Evolutionary conservation across 2,888 invertebrate species (phyloP), one percentile per base, ranked within the genome.

Genomic region (Suillia variegata): DNA sequence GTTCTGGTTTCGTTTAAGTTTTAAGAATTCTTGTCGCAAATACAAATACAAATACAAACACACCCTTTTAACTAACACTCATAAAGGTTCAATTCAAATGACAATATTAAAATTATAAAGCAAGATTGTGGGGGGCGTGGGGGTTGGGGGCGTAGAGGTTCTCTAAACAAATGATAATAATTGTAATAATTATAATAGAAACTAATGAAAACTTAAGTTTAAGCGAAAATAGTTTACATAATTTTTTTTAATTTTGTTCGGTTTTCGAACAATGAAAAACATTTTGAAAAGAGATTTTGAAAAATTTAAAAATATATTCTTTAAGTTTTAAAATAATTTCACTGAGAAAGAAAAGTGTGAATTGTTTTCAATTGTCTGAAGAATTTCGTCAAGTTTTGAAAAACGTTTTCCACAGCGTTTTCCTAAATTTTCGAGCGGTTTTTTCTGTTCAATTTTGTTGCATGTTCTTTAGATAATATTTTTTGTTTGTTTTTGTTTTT

Each of bases 61-160:
- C 20, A 54, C 42, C 24, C n/a, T 42, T 8, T 31, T 20, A 38
- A 38, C 38, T n/a, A 51, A 31, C n/a, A n/a, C n/a, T n/a, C n/a
- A n/a, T n/a, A n/a, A n/a, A n/a, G n/a, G n/a, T n/a, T n/a, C 67
- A 68, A 71, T 67, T 63, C 67, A 59, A 60, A 59, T 53, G n/a
- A 10, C 38, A 38, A 26, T n/a, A 38, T 38, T 38, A 38, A 38
- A 38, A 38, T 38, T 62, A 62, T 62, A 62, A 62, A 62, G 62
- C 62, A 59, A 62, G 62, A 62, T 54, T 59, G 38, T 56, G 56
- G 62, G 42, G 54, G 15, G 38, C n/a, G 6, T 38, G 6, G 38
- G n/a, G 38, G 6, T 38, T 8, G 15, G 48, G 55, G 48, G 48
- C 33, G 21, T 26, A 26, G 26, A 33, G 49, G 34, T 12, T 13